Evolutionary conservation across 2,888 invertebrate genomes (phyloP).

Genomic region (Diarsia rubi): DNA sequence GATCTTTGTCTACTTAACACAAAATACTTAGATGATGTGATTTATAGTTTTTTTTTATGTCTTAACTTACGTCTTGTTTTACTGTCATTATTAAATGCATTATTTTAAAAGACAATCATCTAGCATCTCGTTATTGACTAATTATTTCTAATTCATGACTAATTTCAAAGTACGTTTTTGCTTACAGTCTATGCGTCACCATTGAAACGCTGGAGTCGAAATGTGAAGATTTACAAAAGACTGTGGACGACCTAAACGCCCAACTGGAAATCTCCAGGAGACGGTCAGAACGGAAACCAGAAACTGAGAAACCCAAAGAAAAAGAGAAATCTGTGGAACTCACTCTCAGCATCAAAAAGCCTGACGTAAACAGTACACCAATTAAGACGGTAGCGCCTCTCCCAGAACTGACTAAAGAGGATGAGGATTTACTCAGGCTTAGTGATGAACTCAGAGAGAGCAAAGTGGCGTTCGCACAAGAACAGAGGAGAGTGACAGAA

Average conservation of each 20-base stretch:
- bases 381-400: slow-evolving; percentile 81
- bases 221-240: slow-evolving; percentile 95
- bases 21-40: not conserved
- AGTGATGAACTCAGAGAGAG: slow-evolving; percentile 94
- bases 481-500: slow-evolving; percentile 94
- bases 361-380: slow-evolving; percentile 81
- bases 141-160: not conserved
- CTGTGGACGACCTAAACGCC: slow-evolving; percentile 94
- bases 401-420: slow-evolving; percentile 89
- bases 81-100: not conserved
- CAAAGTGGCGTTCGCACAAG: slow-evolving; percentile 92
- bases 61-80: not conserved
- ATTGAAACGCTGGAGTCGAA: slow-evolving; percentile 95
- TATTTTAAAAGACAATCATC: not conserved
- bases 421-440: slow-evolving; percentile 90
- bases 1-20: not conserved
- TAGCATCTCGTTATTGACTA: not conserved
- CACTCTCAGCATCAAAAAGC: slow-evolving; percentile 75
- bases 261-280: slow-evolving; percentile 91
- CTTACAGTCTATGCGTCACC: slow-evolving; percentile 92
- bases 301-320: slow-evolving; percentile 87
- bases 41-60: not conserved
- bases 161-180: not conserved
- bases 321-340: slow-evolving; percentile 77
- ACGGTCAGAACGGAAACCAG: slow-evolving; percentile 89